Conservation (phyloP, 1,140 invertebrate species). For the Cyclargus thomasi region DNA sequence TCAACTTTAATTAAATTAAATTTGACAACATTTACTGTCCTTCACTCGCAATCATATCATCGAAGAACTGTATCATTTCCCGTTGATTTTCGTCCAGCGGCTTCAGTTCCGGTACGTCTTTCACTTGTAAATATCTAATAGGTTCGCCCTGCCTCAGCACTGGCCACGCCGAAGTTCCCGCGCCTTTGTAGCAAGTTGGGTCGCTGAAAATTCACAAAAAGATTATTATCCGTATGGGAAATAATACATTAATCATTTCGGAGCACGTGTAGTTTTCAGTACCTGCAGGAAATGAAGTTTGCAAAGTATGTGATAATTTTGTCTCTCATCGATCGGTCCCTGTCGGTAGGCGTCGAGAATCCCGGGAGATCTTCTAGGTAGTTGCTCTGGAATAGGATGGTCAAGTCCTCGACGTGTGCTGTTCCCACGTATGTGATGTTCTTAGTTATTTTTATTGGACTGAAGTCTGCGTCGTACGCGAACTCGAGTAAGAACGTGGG, state of each 20-base stretch:
- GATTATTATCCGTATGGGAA: too few relatives aligned
- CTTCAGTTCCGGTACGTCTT: neutral
- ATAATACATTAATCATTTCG: too few relatives aligned
- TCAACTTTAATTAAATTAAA: too few relatives aligned
- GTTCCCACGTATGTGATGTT: slow-evolving; percentile 36
- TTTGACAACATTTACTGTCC: neutral
- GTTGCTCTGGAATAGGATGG: slow-evolving; percentile 43
- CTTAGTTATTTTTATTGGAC: slow-evolving; percentile 33
- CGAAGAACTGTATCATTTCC: slow-evolving; percentile 34
- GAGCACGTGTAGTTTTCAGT: too few relatives aligned
- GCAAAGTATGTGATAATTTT: slow-evolving; percentile 38
- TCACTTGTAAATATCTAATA: neutral
- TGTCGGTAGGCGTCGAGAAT: slow-evolving; percentile 13
- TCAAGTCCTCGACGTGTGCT: slow-evolving; percentile 48
- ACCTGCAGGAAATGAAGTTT: slow-evolving; percentile 41
- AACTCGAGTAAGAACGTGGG: slow-evolving; percentile 44
- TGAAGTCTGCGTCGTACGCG: slow-evolving; percentile 35
- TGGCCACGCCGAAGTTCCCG: neutral
- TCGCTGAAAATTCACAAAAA: neutral
- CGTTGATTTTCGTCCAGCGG: slow-evolving; percentile 4
- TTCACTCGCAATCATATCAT: slow-evolving; percentile 23
- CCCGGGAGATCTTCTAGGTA: slow-evolving; percentile 25
- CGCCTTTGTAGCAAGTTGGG: neutral
- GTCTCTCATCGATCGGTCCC: slow-evolving; percentile 29
- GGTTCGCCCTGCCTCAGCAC: neutral